These are phyloP conservation scores for Temnothorax rugatulus DNA, from an alignment of 2,888 invertebrate genomes.

Conservation along the genomic window DNA sequence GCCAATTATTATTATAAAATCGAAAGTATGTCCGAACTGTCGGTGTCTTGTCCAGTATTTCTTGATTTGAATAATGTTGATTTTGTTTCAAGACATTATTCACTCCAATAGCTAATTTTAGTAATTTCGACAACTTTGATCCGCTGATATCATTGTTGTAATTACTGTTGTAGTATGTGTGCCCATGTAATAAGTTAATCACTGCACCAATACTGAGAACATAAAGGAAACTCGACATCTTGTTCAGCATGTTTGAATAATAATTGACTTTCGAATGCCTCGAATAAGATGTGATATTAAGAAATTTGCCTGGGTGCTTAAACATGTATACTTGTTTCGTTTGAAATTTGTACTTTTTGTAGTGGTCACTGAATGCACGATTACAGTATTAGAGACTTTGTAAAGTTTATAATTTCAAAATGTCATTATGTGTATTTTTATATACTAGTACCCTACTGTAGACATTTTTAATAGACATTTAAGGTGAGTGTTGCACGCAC, in stretches of 20 bases:
- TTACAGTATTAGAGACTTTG: too few relatives aligned
- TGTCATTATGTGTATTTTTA: too few relatives aligned
- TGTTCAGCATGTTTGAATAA: neutral
- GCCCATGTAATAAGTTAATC: neutral
- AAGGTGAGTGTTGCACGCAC: too few relatives aligned
- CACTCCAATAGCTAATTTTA: neutral
- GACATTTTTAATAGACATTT: too few relatives aligned
- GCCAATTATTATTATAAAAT: slow-evolving; percentile 93
- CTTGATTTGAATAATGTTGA: neutral
- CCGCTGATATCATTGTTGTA: neutral
- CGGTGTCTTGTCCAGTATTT: slow-evolving; percentile 85
- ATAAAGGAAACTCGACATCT: neutral
- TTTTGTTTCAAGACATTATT: neutral
- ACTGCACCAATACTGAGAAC: neutral
- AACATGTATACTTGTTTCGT: too few relatives aligned
- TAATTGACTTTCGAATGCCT: neutral
- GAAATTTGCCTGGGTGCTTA: too few relatives aligned
- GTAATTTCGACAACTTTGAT: neutral
- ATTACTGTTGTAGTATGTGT: neutral
- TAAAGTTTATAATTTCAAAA: too few relatives aligned
- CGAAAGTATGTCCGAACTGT: slow-evolving; percentile 86
- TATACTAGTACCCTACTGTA: too few relatives aligned
- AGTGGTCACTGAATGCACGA: too few relatives aligned
- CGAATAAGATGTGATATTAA: too few relatives aligned
- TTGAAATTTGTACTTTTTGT: too few relatives aligned